These are phyloP conservation scores for Zalophus californianus DNA, from an alignment of 2,797 vertebrate species.

Conservation along the genomic window DNA sequence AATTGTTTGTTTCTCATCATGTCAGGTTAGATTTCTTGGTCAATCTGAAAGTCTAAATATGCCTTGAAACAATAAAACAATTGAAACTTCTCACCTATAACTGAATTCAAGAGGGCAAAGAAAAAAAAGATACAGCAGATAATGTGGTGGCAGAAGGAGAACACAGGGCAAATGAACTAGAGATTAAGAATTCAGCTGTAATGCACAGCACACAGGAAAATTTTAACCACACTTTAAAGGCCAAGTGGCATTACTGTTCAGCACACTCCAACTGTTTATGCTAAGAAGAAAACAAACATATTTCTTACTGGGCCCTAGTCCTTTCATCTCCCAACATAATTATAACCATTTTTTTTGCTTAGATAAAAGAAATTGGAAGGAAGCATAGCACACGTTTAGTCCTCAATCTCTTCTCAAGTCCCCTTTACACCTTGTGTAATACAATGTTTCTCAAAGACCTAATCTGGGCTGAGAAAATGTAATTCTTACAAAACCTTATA, in stretches of 20 bases:
- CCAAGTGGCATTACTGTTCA: not conserved
- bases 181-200: not conserved
- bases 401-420: not conserved
- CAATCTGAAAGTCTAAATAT: conserved; percentile 44
- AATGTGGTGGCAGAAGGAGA: conserved; percentile 23
- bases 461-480: not conserved
- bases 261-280: conserved; percentile 6
- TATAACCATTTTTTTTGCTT: conserved; percentile 1
- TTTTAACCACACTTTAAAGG: not conserved
- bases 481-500: conserved; percentile 16
- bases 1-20: conserved; percentile 15
- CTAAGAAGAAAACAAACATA: not conserved
- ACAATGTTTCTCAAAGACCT: not conserved
- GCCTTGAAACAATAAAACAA: conserved; percentile 66
- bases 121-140: not conserved
- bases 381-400: not conserved
- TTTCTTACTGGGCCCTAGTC: not conserved
- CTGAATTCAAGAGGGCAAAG: conserved; percentile 55
- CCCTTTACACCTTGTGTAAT: not conserved
- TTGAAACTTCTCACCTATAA: conserved; percentile 68
- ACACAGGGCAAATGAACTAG: not conserved
- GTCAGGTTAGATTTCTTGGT: conserved; percentile 66
- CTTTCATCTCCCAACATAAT: conserved; percentile 22
- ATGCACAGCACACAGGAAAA: not conserved
- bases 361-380: not conserved